A percentile compares a stretch with the other conserved stretches of the same genome.
Conservation (phyloP, 2,888 invertebrate genomes). For the Rhagonycha lutea region DNA sequence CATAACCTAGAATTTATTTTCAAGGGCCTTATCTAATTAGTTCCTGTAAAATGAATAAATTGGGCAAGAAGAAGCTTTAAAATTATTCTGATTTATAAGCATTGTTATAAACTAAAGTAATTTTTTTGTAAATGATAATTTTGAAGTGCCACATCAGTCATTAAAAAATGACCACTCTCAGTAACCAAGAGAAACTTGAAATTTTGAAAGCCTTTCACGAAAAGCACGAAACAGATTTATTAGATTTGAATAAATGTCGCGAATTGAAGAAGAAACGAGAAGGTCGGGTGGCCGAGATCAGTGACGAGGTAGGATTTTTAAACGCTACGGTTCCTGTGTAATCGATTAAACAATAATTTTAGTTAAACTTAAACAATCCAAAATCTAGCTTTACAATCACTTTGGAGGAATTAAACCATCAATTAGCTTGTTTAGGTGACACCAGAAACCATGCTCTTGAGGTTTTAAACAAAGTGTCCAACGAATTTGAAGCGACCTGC, state of each 20-base stretch:
- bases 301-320: slow-evolving; percentile 51
- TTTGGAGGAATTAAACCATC: neutral
- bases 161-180: neutral
- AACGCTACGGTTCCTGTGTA: neutral
- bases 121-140: neutral
- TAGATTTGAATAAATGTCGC: slow-evolving; percentile 59
- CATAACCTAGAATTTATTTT: neutral
- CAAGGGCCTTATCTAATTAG: neutral
- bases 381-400: neutral
- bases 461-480: slow-evolving; percentile 46
- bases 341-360: slow-evolving; percentile 5
- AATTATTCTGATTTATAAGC: neutral
- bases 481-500: slow-evolving; percentile 55
- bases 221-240: slow-evolving; percentile 60
- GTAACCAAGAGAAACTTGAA: neutral
- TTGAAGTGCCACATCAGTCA: neutral
- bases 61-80: neutral
- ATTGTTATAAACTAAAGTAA: neutral
- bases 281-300: slow-evolving; percentile 52
- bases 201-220: slow-evolving; percentile 32
- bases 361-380: slow-evolving; percentile 1
- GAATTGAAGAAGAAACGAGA: slow-evolving; percentile 54
- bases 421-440: neutral
- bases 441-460: neutral
- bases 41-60: neutral